Base-by-base conservation (phyloP, 2,797 vertebrate species). In the Siniperca undulata region DNA sequence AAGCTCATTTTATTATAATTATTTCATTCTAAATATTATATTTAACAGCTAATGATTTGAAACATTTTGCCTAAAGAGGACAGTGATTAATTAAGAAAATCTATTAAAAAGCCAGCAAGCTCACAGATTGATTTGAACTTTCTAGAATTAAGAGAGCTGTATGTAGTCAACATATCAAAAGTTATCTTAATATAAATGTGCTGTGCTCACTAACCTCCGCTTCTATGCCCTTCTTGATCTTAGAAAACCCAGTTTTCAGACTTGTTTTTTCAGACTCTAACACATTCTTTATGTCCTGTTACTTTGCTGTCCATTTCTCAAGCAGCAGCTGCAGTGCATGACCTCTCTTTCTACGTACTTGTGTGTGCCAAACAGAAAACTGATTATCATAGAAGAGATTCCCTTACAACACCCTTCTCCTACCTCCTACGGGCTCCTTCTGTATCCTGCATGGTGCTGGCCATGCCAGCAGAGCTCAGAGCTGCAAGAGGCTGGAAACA, bases 401-500 rank as follows among this genome's bases (percentile, higher is more conserved):
- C 44, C 20, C 77, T 77, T n/a, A 38, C 46, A 72, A 64, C 50
- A 67, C 74, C 61, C 66, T 24, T 77, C 73, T 77, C 66, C 60
- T 66, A 36, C 77, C 65, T 77, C 84, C 73, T 77, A 66, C 58
- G n/a, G 71, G 74, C 75, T 75, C 36, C 40, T 24, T 77, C 52
- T 40, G 38, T 73, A 80, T 83, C 59, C 80, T 68, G 79, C 77
- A 58, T 27, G 64, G 7, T 53, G 71, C 62, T 61, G 76, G 72
- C 60, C 38, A 77, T 76, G 76, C 80, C 85, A 86, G 82, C 76
- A 86, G 80, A 86, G 73, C 77, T 84, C 65, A 59, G 77, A 74
- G 82, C 77, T 85, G 40, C 36, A 53, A 78, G 48, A 84, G 17
- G 76, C 71, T 83, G 79, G 77, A 88, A 90, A 94, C 78, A 68